A percentile compares a stretch with the other conserved stretches of the same genome.
Evolutionary conservation across 53 echinoderm and acorn worm genomes (phyloP).

Genomic region (Apostichopus leukothele): DNA sequence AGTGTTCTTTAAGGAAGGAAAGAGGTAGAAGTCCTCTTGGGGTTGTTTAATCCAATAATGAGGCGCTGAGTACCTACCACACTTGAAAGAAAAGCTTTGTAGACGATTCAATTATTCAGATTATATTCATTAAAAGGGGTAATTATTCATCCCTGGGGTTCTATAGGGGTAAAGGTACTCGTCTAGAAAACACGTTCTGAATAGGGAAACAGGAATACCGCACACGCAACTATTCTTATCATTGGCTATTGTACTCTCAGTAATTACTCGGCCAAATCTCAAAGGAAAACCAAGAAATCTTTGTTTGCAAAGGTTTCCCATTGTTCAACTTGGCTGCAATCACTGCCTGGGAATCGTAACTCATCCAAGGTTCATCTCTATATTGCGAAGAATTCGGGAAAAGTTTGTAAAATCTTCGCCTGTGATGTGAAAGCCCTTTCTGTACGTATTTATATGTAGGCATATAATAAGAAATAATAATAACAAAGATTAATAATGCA

Average conservation of each 20-base stretch:
- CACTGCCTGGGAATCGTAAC: background rate
- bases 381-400: too few relatives aligned
- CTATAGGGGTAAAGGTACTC: background rate
- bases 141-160: background rate
- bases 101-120: background rate
- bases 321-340: background rate
- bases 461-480: too few relatives aligned
- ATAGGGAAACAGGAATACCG: background rate
- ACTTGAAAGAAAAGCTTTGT: conserved; percentile 3
- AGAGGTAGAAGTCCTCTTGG: background rate
- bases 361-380: too few relatives aligned
- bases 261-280: conserved; percentile 29
- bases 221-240: conserved; percentile 13
- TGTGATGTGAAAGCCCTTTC: too few relatives aligned
- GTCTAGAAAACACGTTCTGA: background rate
- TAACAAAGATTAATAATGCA: too few relatives aligned
- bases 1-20: too few relatives aligned
- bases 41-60: conserved; percentile 29
- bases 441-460: too few relatives aligned
- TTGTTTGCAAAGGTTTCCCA: background rate
- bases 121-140: conserved; percentile 13
- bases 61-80: conserved; percentile 15
- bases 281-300: background rate
- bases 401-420: too few relatives aligned
- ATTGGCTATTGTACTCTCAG: background rate